Base-by-base conservation (phyloP, 2,888 invertebrate genomes). In the Drosophila atripex region DNA sequence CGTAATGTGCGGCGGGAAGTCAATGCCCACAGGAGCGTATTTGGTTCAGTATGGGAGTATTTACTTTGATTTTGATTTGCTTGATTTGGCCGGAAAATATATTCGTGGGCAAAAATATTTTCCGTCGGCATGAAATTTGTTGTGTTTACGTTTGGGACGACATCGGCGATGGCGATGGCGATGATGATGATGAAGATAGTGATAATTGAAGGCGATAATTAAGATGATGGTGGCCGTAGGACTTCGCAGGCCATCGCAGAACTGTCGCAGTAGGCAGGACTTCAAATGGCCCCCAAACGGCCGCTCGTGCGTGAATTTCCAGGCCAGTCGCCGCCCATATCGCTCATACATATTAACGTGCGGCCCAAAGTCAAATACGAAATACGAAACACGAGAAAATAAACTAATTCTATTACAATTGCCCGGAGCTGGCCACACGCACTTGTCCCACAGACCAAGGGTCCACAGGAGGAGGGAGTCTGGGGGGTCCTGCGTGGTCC, bases 291-390 rank as follows among this genome's bases (percentile, higher is more conserved):
- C 80, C 70, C 46, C 9, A 38, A 38, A 60, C 60, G 71, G 80
- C 28, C 86, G 86, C 80, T 80, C 80, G 80, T 82, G 80, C 86
- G 85, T 80, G 79, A 85, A 85, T 70, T 53, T 11, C 25, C 30
- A 9, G 8, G 21, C 12, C 35, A 28, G 30, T 49, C 47, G 32
- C 30, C 56, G 60, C 7, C 45, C 60, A 39, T 23, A 39, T 59
- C 39, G 43, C 63, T 49, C 50, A 45, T 28, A n/a, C n/a, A n/a
- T n/a, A n/a, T 43, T 63, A 50, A 63, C 69, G 78, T 70, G 73
- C 76, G 70, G 65, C 66, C 63, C 70, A 71, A 86, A 86, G 86
- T 80, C 86, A 80, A 80, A 86, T 79, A 86, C 47, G 32, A 28
- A 28, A 28, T 9, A 28, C 28, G 28, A 28, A 28, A 28, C 28